Evolutionary conservation across 2,888 invertebrate species (phyloP).

Genomic region (Cantharis rustica): DNA sequence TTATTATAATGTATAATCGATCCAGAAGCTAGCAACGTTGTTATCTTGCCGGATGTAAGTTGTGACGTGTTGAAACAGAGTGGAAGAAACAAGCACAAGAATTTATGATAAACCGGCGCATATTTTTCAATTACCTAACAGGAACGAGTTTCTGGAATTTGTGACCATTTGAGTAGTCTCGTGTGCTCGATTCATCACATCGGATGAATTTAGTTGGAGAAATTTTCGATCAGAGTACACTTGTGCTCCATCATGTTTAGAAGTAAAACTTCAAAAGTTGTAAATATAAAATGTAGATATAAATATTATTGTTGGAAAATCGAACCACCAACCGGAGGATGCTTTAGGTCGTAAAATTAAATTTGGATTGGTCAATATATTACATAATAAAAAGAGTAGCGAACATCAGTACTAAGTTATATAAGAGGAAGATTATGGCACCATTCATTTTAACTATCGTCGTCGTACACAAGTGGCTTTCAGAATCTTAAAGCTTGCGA

Average conservation of each 20-base stretch:
- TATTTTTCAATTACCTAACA: not conserved
- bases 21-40: not conserved
- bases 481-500: conserved; percentile 1
- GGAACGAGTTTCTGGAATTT: not conserved
- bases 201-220: not conserved
- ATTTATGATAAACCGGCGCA: not conserved
- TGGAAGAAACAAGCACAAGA: not conserved
- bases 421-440: conserved; percentile 4
- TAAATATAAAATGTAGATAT: not conserved
- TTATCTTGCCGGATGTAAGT: not conserved
- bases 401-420: not conserved
- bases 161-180: not conserved
- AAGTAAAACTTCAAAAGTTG: not conserved
- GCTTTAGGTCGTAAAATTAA: not conserved
- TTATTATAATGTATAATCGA: not conserved
- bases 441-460: conserved; percentile 9
- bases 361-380: not conserved
- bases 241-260: not conserved
- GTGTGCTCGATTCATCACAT: not conserved
- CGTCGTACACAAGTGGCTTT: conserved; percentile 1
- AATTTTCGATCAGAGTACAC: not conserved
- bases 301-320: not conserved
- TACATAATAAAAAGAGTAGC: not conserved
- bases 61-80: not conserved
- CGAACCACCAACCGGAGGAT: not conserved